A percentile compares a stretch with the other conserved stretches of the same genome.
Conservation (phyloP, 2,113 vertebrate species). For the Galbula dea region DNA sequence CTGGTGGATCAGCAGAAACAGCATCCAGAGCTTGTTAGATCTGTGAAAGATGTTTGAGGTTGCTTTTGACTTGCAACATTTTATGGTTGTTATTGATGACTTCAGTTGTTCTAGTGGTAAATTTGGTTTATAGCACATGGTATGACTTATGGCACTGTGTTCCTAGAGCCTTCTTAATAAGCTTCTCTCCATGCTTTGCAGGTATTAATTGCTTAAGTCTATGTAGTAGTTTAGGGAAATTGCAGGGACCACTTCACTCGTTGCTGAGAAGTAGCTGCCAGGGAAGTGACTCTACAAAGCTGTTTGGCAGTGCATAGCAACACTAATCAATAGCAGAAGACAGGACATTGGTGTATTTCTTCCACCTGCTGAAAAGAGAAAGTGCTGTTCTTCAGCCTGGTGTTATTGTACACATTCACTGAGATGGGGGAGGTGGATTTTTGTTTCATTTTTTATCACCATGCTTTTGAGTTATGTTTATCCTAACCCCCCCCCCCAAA, state of each 20-base stretch:
- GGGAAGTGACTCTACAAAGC: background rate
- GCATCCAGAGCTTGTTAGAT: background rate
- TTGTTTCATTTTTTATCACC: background rate
- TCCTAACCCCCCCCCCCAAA: background rate
- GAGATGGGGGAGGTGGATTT: accelerated
- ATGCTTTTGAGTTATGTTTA: background rate
- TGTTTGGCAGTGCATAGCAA: background rate
- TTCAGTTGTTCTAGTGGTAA: background rate
- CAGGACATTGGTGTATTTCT: background rate
- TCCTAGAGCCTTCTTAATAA: background rate
- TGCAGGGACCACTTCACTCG: background rate
- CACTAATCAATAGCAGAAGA: background rate
- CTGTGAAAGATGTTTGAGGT: background rate
- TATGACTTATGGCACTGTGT: background rate
- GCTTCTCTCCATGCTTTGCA: background rate
- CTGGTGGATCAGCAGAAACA: slow-evolving; percentile 1
- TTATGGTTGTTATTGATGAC: background rate
- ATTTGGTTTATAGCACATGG: background rate
- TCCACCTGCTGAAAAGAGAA: background rate
- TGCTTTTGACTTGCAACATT: background rate
- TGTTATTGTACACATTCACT: background rate
- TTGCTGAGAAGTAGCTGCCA: background rate
- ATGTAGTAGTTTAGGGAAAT: background rate
- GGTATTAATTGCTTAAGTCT: background rate
- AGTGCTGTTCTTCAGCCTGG: background rate